Conservation (phyloP, 1,140 invertebrate genomes). For the Sinonovacula constricta region DNA sequence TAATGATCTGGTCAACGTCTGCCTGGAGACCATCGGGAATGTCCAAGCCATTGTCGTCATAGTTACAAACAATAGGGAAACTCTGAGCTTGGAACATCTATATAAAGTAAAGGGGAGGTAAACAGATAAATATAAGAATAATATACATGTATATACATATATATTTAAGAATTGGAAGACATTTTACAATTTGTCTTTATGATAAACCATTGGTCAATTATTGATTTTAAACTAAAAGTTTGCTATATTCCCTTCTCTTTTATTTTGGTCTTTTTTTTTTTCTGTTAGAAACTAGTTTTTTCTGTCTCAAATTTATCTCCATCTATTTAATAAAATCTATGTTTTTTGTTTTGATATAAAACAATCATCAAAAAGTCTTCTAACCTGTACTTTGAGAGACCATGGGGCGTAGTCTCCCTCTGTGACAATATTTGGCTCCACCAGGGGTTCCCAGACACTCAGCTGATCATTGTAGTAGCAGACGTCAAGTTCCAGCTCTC, state of each 20-base stretch:
- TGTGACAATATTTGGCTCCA: slow-evolving; percentile 86
- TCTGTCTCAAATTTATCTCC: too few species aligned
- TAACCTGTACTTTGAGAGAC: slow-evolving; percentile 78
- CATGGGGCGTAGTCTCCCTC: slow-evolving; percentile 86
- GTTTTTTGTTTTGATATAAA: too few species aligned
- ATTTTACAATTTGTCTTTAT: too few species aligned
- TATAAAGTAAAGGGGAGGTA: slow-evolving; percentile 6
- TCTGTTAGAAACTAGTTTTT: too few species aligned
- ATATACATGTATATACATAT: too few species aligned
- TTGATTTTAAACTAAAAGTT: too few species aligned
- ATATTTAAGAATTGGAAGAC: too few species aligned
- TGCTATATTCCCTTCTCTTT: too few species aligned
- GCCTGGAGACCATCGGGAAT: slow-evolving; percentile 69
- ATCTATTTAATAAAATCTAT: too few species aligned
- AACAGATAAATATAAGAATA: neutral
- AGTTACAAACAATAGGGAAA: slow-evolving; percentile 83
- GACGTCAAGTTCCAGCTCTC: slow-evolving; percentile 84
- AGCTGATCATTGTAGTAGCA: slow-evolving; percentile 87
- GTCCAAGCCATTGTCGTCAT: slow-evolving; percentile 70
- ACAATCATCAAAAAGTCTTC: too few species aligned
- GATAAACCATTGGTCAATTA: too few species aligned
- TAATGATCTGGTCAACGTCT: slow-evolving; percentile 72
- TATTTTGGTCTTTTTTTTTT: too few species aligned
- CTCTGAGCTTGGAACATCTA: slow-evolving; percentile 79
- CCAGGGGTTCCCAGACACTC: slow-evolving; percentile 88